phyloP scores from a whole-genome alignment of 1,140 invertebrate species.

The Eulimnadia texana region DNA sequence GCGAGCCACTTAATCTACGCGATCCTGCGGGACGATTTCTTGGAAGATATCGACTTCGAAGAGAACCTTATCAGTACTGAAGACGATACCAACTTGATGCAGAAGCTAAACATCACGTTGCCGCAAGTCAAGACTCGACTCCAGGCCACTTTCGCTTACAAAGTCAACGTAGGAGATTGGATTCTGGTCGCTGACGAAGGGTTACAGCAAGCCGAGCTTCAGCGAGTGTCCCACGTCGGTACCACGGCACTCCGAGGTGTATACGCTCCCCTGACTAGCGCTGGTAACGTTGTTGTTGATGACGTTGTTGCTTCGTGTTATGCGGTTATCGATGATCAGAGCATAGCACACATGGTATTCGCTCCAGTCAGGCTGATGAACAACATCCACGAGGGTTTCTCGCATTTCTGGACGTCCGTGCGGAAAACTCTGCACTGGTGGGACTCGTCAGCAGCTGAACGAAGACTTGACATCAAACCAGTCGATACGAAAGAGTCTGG shows the following conservation, averaged over 20 bases:
- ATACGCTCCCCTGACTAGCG: conserved; percentile 73
- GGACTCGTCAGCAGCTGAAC: conserved; percentile 18
- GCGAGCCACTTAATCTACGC: conserved; percentile 62
- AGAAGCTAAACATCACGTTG: conserved; percentile 8
- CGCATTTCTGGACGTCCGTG: conserved; percentile 19
- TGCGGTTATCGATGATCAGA: conserved; percentile 70
- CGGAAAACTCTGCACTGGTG: conserved; percentile 17
- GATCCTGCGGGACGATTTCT: conserved; percentile 15
- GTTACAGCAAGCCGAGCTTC: conserved; percentile 27
- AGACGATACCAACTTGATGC: background rate
- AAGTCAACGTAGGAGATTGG: conserved; percentile 29
- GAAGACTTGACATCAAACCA: conserved; percentile 8
- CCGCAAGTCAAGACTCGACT: conserved; percentile 5
- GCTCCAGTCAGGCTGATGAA: conserved; percentile 51
- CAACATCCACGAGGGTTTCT: conserved; percentile 25
- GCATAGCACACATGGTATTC: conserved; percentile 67
- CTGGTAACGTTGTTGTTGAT: conserved; percentile 79
- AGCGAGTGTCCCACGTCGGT: conserved; percentile 40
- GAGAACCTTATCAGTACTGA: conserved; percentile 2
- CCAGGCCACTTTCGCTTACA: conserved; percentile 26
- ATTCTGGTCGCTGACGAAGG: conserved; percentile 26
- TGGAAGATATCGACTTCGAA: conserved; percentile 14
- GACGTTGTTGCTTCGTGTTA: conserved; percentile 87
- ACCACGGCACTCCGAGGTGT: conserved; percentile 49
- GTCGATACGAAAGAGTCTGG: conserved; percentile 32